These are phyloP conservation scores for Sphaerodactylus townsendi DNA, from an alignment of 2,113 vertebrate species.

Conservation along the genomic window DNA sequence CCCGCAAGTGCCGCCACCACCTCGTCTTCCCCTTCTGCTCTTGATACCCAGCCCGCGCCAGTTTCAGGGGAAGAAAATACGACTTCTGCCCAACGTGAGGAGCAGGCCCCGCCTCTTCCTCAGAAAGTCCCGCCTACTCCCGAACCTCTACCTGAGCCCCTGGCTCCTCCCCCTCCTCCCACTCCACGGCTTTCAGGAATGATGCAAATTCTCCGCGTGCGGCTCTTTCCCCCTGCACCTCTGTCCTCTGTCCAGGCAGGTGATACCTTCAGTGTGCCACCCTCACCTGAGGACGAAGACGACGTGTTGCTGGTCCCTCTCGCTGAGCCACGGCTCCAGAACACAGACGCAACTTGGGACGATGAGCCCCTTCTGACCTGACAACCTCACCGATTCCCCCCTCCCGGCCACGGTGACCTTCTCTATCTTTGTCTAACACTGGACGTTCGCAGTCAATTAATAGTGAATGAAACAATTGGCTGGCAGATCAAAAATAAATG, in stretches of 20 bases:
- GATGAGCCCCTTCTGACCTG: slow-evolving; percentile 86
- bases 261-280: slow-evolving; percentile 26
- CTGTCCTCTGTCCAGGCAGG: slow-evolving; percentile 40
- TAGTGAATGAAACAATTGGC: background rate
- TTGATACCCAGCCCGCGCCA: background rate
- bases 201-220: slow-evolving; percentile 60
- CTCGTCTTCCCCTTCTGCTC: background rate
- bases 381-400: slow-evolving; percentile 21
- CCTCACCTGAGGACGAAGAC: slow-evolving; percentile 74
- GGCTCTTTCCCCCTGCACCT: slow-evolving; percentile 63
- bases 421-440: background rate
- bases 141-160: slow-evolving; percentile 9
- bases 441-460: background rate
- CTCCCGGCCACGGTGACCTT: slow-evolving; percentile 12
- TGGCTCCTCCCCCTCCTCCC: slow-evolving; percentile 58
- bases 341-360: slow-evolving; percentile 43
- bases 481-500: background rate
- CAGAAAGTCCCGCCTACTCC: slow-evolving; percentile 70
- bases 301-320: slow-evolving; percentile 87
- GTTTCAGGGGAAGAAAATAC: background rate
- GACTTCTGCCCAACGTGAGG: slow-evolving; percentile 52
- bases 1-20: slow-evolving; percentile 50
- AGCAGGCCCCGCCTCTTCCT: slow-evolving; percentile 73
- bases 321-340: slow-evolving; percentile 75
- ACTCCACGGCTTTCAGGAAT: slow-evolving; percentile 61